These are phyloP conservation scores for Diplogasteroides magnus DNA, from an alignment of 1,140 invertebrate species.

Conservation along the genomic window DNA sequence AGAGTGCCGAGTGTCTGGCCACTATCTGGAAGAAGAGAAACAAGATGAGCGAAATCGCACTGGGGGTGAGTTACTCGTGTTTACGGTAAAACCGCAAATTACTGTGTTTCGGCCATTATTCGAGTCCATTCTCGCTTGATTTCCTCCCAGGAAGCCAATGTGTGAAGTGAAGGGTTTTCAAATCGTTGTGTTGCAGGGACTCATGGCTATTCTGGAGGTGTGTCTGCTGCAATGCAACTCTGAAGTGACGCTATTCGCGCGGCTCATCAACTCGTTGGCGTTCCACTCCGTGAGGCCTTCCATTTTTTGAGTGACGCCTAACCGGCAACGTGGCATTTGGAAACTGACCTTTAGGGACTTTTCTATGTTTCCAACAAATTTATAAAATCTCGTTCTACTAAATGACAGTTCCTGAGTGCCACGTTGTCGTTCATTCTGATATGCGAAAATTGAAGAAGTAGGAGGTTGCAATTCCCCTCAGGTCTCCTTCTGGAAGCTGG, in stretches of 20 bases:
- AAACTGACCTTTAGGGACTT: neutral
- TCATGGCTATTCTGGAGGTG: conserved; percentile 27
- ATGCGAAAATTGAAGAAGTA: no score
- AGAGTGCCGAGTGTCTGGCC: neutral
- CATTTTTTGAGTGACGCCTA: no score
- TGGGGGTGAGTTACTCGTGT: conserved; percentile 7
- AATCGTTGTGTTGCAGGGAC: conserved; percentile 20
- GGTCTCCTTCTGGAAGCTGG: conserved; percentile 34
- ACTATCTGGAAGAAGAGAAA: conserved; percentile 12
- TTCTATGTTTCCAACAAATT: conserved; percentile 8
- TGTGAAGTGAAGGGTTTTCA: neutral
- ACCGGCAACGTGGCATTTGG: no score
- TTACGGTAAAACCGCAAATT: no score
- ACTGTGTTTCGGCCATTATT: no score
- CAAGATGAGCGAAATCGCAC: conserved; percentile 9
- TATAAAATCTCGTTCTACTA: conserved; percentile 6
- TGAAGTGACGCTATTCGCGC: conserved; percentile 20
- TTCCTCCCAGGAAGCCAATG: no score
- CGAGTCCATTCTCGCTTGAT: no score
- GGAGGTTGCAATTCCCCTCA: no score
- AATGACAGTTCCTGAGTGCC: no score
- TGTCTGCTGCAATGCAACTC: conserved; percentile 19
- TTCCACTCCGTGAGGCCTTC: conserved; percentile 28
- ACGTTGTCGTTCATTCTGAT: no score
- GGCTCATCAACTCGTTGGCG: conserved; percentile 19